These are phyloP conservation scores for Ceyx margarethae DNA, from an alignment of 2,113 vertebrate genomes.

Conservation along the genomic window DNA sequence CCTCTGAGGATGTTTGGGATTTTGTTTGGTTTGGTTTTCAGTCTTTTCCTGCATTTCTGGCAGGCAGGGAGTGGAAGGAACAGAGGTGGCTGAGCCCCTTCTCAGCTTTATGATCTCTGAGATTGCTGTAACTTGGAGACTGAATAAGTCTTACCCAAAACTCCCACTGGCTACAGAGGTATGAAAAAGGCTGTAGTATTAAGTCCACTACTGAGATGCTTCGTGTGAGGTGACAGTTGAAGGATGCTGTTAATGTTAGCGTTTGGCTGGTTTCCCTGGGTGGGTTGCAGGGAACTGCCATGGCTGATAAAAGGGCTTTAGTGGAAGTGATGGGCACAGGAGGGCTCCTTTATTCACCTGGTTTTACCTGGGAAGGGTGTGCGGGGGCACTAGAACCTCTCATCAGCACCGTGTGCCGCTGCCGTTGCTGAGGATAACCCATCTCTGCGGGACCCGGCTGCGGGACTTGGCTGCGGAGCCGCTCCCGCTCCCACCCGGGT, in stretches of 20 bases:
- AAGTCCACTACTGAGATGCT: background rate
- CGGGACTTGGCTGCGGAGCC: background rate
- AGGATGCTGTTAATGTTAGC: background rate
- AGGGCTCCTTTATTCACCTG: background rate
- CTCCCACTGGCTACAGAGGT: no score
- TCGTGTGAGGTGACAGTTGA: background rate
- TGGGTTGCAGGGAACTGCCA: fast-evolving
- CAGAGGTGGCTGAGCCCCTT: background rate
- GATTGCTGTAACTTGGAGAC: background rate
- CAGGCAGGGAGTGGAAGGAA: background rate
- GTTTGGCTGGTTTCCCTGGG: background rate
- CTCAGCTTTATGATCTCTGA: background rate
- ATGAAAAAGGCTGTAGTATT: background rate
- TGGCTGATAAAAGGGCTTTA: background rate
- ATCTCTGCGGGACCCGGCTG: fast-evolving
- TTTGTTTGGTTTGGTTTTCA: background rate
- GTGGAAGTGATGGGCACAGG: background rate
- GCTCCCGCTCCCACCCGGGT: background rate
- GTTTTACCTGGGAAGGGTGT: background rate
- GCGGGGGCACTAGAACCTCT: background rate
- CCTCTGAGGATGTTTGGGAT: background rate
- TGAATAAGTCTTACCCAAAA: background rate
- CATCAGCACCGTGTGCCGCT: fast-evolving
- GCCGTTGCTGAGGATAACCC: no score
- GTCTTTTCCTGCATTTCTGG: background rate